Evolutionary conservation across 1,140 invertebrate genomes (phyloP).

Genomic region (Amyelois transitella): DNA sequence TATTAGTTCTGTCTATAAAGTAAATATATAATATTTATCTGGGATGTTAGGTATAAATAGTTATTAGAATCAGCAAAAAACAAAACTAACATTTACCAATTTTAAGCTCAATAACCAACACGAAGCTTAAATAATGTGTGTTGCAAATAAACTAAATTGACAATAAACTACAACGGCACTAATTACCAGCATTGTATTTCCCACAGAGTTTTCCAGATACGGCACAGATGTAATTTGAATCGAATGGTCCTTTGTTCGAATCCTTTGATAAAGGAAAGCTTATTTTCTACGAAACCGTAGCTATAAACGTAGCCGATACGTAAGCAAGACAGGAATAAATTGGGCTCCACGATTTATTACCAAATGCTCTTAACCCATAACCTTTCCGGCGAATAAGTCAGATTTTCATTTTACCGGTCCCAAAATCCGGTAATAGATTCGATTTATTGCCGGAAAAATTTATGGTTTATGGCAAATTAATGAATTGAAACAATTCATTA

Average conservation of each 20-base stretch:
- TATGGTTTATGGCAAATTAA: not conserved
- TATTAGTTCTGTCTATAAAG: too few relatives aligned
- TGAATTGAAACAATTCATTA: not conserved
- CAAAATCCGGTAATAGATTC: conserved; percentile 9
- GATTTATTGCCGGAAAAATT: conserved; percentile 5
- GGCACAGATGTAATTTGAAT: conserved; percentile 32
- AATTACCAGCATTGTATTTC: conserved; percentile 15
- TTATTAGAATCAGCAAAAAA: too few relatives aligned
- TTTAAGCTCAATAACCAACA: not conserved
- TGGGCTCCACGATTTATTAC: conserved; percentile 42
- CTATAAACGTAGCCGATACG: conserved; percentile 44
- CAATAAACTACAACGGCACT: conserved; percentile 11
- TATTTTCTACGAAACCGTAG: conserved; percentile 28
- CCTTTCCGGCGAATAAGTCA: conserved; percentile 19
- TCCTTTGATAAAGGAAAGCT: conserved; percentile 38
- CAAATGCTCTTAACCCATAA: conserved; percentile 46
- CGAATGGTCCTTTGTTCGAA: conserved; percentile 42
- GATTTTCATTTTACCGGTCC: conserved; percentile 16
- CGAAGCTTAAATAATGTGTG: not conserved
- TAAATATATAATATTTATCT: too few relatives aligned
- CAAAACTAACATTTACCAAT: too few relatives aligned
- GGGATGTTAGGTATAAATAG: too few relatives aligned
- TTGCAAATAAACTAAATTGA: not conserved
- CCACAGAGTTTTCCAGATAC: conserved; percentile 15
- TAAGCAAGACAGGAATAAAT: conserved; percentile 48